These are phyloP conservation scores for Nemapogon koenigi DNA, from an alignment of 2,888 invertebrate genomes.

Conservation along the genomic window DNA sequence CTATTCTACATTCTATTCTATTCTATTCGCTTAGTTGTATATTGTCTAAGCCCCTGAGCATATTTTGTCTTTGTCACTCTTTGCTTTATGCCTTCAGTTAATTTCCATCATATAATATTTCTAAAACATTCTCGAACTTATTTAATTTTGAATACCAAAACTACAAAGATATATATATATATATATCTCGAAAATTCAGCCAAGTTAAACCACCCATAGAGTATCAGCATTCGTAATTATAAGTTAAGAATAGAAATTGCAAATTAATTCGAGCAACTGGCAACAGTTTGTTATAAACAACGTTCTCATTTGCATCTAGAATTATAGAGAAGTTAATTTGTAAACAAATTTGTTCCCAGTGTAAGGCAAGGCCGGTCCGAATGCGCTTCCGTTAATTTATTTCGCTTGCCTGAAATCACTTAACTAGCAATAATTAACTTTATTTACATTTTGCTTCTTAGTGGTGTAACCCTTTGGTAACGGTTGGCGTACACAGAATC, in stretches of 20 bases:
- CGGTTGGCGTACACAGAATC: slow-evolving; percentile 21
- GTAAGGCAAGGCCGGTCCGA: not conserved
- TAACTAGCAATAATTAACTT: slow-evolving; percentile 53
- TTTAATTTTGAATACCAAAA: too few relatives aligned
- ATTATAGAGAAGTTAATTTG: slow-evolving; percentile 21
- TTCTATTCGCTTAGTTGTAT: too few relatives aligned
- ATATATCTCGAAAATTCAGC: too few relatives aligned
- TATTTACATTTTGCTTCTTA: slow-evolving; percentile 42
- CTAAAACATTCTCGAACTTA: too few relatives aligned
- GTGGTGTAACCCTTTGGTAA: slow-evolving; percentile 28
- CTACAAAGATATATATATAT: too few relatives aligned
- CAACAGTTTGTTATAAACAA: slow-evolving; percentile 9
- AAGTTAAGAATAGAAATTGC: slow-evolving; percentile 4
- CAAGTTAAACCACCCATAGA: too few relatives aligned
- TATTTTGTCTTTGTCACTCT: too few relatives aligned
- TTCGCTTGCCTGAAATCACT: slow-evolving; percentile 42
- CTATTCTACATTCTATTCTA: too few relatives aligned
- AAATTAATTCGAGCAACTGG: slow-evolving; percentile 7
- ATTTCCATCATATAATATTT: too few relatives aligned
- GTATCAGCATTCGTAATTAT: slow-evolving; percentile 1
- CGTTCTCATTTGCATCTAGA: slow-evolving; percentile 19
- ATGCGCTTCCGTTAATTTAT: slow-evolving; percentile 22
- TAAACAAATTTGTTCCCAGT: slow-evolving; percentile 19
- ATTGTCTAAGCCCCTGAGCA: too few relatives aligned
- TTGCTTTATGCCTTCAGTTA: too few relatives aligned